phyloP scores from a whole-genome alignment of 2,797 vertebrate genomes.

The Ataeniobius toweri region DNA sequence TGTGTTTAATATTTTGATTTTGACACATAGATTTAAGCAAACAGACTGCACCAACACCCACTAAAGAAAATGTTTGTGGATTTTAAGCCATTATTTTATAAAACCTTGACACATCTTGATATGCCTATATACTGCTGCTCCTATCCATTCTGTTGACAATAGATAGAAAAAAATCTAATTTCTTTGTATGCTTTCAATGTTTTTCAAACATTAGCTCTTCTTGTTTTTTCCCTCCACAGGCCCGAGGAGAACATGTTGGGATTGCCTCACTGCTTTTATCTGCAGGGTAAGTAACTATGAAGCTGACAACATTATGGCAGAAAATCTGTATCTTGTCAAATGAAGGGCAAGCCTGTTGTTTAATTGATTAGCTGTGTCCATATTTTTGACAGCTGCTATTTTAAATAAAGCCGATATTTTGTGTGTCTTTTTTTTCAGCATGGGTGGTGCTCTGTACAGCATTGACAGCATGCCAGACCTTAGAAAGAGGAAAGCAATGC shows the following conservation, averaged over 20 bases:
- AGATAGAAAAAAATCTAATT: slow-evolving; percentile 10
- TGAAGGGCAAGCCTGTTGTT: slow-evolving; percentile 13
- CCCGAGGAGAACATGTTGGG: slow-evolving; percentile 89
- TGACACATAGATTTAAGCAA: too few species aligned
- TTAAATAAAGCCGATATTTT: slow-evolving; percentile 11
- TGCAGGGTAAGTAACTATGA: slow-evolving; percentile 86
- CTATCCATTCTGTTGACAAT: not conserved
- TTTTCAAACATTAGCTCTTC: slow-evolving; percentile 6
- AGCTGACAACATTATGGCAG: slow-evolving; percentile 15
- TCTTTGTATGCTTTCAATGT: not conserved
- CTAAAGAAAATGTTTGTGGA: not conserved
- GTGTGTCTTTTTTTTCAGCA: slow-evolving; percentile 78
- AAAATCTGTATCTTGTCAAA: slow-evolving; percentile 40
- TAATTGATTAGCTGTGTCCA: slow-evolving; percentile 23
- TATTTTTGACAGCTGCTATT: slow-evolving; percentile 17
- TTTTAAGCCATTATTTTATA: too few species aligned
- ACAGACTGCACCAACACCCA: too few species aligned
- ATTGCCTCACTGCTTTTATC: slow-evolving; percentile 93
- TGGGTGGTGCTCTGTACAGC: slow-evolving; percentile 96
- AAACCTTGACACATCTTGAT: too few species aligned
- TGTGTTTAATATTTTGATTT: too few species aligned
- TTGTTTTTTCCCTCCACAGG: slow-evolving; percentile 74
- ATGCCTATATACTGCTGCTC: not conserved
- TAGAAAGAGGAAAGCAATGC: slow-evolving; percentile 97
- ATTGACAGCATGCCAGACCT: slow-evolving; percentile 99